These are phyloP conservation scores for Caprella mutica DNA, from an alignment of 2,888 invertebrate genomes.

Conservation along the genomic window DNA sequence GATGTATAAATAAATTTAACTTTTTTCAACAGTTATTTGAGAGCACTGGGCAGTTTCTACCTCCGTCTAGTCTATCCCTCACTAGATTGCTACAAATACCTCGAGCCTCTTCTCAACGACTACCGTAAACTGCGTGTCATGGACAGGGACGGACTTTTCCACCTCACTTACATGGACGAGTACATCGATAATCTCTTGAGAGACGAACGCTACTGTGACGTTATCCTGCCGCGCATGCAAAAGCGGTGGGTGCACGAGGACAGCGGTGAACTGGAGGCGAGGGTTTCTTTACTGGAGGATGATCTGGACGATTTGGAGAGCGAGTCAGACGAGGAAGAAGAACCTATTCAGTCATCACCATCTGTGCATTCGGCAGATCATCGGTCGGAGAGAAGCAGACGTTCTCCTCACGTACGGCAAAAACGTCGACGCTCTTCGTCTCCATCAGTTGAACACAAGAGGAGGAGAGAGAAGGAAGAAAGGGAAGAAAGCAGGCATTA, in stretches of 20 bases:
- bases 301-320: conserved; percentile 71
- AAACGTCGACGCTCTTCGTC: conserved; percentile 2
- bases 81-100: conserved; percentile 90
- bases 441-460: neutral
- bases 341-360: no score
- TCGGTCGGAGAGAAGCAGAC: neutral
- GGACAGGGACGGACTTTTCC: conserved; percentile 75
- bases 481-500: neutral
- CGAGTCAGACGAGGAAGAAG: conserved; percentile 49
- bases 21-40: conserved; percentile 58
- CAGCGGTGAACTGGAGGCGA: conserved; percentile 81
- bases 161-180: conserved; percentile 92
- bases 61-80: conserved; percentile 88
- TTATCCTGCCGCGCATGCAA: conserved; percentile 81
- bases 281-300: conserved; percentile 81
- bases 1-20: no score
- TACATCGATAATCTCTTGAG: conserved; percentile 86
- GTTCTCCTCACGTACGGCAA: no score
- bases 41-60: conserved; percentile 92
- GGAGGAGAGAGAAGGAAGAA: conserved; percentile 9
- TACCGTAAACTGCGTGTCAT: conserved; percentile 85
- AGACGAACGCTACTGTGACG: conserved; percentile 88
- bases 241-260: conserved; percentile 60
- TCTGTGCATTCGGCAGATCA: conserved; percentile 7
- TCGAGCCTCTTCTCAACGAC: conserved; percentile 95